Base-by-base conservation (phyloP, 2,113 vertebrate species). In the Seriola aureovittata region DNA sequence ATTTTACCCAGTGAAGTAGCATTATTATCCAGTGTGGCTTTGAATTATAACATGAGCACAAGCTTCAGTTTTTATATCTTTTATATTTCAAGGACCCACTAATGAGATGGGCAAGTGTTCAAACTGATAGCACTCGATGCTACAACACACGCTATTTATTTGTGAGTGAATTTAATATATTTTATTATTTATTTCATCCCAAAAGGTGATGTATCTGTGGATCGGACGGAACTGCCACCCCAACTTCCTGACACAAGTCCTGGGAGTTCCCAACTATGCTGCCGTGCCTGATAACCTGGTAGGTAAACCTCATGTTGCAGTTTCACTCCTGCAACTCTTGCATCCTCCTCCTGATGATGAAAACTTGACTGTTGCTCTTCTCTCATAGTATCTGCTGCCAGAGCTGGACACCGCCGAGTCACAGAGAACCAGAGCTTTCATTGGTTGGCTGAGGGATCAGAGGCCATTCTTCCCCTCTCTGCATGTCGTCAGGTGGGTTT, bases 361-460 rank as follows among this genome's bases (percentile, higher is more conserved):
- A 72, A 70, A 23, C 32, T 1, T 46, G 4, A 13, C 25, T 32
- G 2, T 34, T 21, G 0, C 25, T 80, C 17, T 62, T 60, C 38
- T 67, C 23, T 72, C 54, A 38, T 72, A 99, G 98, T 96, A 95
- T 14, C 88, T 96, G 52, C 97, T 99, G 68, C 98, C 98, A 29
- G 97, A 99, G 92, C 93, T 99, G 89, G 96, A 99, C 92, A 98
- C 97, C 0, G 95, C 96, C 44, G 97, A 98, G 93, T 99, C 98
- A 7, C 93, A 95, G 79, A 96, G 97, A 94, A 96, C 93, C 82
- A 78, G 90, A 94, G 93, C 96, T 80, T 99, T 99, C 65, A 82
- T 99, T 84, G 94, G 96, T 25, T 98, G 97, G 97, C 95, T 99
- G 87, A 96, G 97, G 90, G 97, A 99, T 64, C 97, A 97, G 91